These are phyloP conservation scores for Gambusia yucatana DNA, from an alignment of 2,797 vertebrate species.

Conservation along the genomic window DNA sequence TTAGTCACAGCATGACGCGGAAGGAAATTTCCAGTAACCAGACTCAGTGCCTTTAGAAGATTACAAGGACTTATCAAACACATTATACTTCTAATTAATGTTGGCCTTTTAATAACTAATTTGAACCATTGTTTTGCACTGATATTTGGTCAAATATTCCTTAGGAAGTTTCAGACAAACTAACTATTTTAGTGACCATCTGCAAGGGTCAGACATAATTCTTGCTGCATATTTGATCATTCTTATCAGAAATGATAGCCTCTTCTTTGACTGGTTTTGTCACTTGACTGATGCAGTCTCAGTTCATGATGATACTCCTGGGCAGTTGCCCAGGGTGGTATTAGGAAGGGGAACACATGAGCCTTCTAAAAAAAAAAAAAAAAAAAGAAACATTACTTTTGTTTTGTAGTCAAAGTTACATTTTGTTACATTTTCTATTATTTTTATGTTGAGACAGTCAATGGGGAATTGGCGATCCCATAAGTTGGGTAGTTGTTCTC, in stretches of 20 bases:
- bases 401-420: background rate
- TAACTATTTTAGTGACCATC: background rate
- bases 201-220: background rate
- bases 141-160: background rate
- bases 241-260: background rate
- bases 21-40: background rate
- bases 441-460: background rate
- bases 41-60: background rate
- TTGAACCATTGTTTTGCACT: background rate
- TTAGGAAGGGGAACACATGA: background rate
- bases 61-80: background rate
- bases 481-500: background rate
- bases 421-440: background rate
- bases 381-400: background rate
- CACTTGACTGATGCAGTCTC: background rate
- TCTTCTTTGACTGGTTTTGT: background rate
- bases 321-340: background rate
- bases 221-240: background rate
- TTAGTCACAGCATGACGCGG: background rate
- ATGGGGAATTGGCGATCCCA: background rate
- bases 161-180: background rate
- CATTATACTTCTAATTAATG: background rate
- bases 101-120: background rate
- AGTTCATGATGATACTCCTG: background rate
- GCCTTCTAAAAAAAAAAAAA: background rate